Percentiles rank a stretch among this genome's conserved stretches.
Conservation (phyloP, 2,797 vertebrate genomes). For the Aselliscus stoliczkanus region DNA sequence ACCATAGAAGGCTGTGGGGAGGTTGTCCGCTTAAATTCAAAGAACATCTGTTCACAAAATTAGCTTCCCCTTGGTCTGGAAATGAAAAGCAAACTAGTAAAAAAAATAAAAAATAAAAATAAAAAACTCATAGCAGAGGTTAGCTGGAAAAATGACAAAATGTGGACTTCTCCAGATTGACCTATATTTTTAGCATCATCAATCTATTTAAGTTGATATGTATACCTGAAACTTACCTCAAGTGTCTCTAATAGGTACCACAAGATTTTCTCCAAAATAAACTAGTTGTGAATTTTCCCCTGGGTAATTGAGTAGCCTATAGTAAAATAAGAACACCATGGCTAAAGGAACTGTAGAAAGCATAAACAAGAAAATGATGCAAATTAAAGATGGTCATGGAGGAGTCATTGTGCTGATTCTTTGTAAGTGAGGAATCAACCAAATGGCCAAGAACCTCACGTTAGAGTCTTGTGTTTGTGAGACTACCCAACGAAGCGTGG, state of each 20-base stretch:
- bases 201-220: background rate
- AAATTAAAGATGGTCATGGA: background rate
- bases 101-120: background rate
- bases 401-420: background rate
- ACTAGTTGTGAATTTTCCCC: background rate
- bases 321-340: background rate
- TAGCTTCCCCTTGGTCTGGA: background rate
- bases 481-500: background rate
- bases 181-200: background rate
- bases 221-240: background rate
- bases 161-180: background rate
- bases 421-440: background rate
- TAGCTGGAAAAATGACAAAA: background rate
- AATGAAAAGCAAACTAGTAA: background rate
- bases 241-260: background rate
- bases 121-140: background rate
- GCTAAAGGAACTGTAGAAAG: background rate
- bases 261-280: background rate
- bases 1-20: background rate
- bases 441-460: background rate
- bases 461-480: background rate
- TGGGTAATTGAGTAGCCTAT: background rate
- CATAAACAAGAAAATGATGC: background rate
- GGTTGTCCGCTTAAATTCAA: background rate
- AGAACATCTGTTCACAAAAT: background rate